A percentile compares a stretch with the other conserved stretches of the same genome.
Evolutionary conservation across 2,888 invertebrate species (phyloP).

Genomic region (Chorisops tibialis): DNA sequence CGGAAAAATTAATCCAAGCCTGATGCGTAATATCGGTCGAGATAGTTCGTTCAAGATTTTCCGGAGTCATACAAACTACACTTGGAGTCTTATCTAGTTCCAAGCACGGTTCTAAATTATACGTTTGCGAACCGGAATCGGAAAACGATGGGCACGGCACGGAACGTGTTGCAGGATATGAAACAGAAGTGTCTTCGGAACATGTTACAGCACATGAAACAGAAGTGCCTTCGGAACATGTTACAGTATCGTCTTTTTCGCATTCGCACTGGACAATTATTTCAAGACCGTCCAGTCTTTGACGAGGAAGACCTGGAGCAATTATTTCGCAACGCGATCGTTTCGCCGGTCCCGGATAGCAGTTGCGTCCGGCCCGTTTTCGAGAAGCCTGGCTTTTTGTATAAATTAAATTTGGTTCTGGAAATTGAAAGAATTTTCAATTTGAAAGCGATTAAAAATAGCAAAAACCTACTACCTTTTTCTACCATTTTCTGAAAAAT

Average conservation of each 20-base stretch:
- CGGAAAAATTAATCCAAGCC: constrained; percentile 5
- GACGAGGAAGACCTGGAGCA: constrained; percentile 23
- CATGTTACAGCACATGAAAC: not conserved
- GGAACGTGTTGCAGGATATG: not conserved
- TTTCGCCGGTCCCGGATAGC: not conserved
- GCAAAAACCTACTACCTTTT: too few relatives aligned
- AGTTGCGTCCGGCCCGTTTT: not conserved
- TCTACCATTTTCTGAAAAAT: not conserved
- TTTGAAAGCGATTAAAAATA: too few relatives aligned
- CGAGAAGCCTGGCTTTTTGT: not conserved
- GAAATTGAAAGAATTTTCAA: too few relatives aligned
- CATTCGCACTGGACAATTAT: constrained; percentile 11
- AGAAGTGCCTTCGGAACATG: not conserved
- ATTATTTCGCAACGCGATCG: constrained; percentile 1
- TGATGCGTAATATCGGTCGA: not conserved
- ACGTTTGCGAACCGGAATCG: constrained; percentile 2
- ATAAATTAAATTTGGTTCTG: too few relatives aligned
- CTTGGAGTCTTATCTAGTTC: not conserved
- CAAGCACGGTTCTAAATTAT: too few relatives aligned
- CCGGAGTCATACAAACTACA: too few relatives aligned
- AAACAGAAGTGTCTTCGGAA: not conserved
- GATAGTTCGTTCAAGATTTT: not conserved
- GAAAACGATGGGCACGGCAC: not conserved
- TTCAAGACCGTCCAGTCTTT: constrained; percentile 14
- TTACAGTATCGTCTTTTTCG: not conserved